phyloP scores from a whole-genome alignment of 1,140 invertebrate species.

The Trichomalopsis sarcophagae region DNA sequence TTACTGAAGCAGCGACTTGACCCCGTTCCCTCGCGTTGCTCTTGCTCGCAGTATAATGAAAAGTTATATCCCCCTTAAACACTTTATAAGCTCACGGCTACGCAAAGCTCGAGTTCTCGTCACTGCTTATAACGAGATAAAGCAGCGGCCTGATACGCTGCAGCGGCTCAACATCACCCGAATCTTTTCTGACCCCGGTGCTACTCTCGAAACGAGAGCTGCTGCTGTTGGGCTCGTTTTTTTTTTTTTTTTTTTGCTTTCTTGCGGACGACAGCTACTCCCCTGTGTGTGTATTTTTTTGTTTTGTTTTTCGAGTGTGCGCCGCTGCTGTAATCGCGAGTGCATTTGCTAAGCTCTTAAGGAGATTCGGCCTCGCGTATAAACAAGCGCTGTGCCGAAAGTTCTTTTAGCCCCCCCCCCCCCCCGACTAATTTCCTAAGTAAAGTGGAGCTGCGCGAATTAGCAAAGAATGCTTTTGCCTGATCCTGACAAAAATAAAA shows the following conservation, averaged over 20 bases:
- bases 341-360: constrained; percentile 37
- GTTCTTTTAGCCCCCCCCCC: not conserved
- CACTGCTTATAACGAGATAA: constrained; percentile 35
- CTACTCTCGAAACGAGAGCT: not conserved
- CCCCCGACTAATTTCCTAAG: not conserved
- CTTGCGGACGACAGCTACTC: not conserved
- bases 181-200: not conserved
- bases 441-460: not conserved
- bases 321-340: not conserved
- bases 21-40: not conserved
- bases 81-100: constrained; percentile 20
- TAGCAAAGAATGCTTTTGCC: too few relatives aligned
- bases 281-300: not conserved
- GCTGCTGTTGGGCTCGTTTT: not conserved
- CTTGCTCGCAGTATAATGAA: constrained; percentile 30
- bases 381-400: not conserved
- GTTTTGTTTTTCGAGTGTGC: not conserved
- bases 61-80: constrained; percentile 41
- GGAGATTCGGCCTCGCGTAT: not conserved
- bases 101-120: constrained; percentile 2
- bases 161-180: too few relatives aligned
- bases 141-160: not conserved
- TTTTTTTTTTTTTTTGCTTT: constrained; percentile 3
- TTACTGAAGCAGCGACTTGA: not conserved
- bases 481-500: not conserved